phyloP scores from a whole-genome alignment of 2,113 vertebrate genomes.

The Mugil cephalus region DNA sequence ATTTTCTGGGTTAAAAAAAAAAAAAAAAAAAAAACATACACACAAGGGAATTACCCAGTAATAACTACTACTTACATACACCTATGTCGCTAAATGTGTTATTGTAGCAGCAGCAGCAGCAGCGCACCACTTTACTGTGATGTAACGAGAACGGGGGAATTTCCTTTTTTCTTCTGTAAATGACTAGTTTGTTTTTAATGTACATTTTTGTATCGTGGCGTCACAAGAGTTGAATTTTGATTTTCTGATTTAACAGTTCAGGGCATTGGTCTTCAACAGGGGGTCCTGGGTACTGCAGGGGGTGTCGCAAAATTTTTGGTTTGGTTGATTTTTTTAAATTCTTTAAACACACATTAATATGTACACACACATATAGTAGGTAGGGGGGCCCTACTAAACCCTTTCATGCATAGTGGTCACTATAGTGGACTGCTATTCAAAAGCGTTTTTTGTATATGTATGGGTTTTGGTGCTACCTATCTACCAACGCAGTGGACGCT shows the following conservation, averaged over 20 bases:
- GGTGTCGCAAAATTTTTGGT: too few relatives aligned
- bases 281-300: too few relatives aligned
- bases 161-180: not conserved
- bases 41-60: constrained; percentile 56
- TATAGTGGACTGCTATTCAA: too few relatives aligned
- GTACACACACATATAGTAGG: too few relatives aligned
- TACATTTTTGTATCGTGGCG: constrained; percentile 17
- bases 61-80: constrained; percentile 42
- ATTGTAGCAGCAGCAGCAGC: constrained; percentile 36
- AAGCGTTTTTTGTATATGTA: too few relatives aligned
- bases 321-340: too few relatives aligned
- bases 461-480: too few relatives aligned
- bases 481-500: too few relatives aligned
- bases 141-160: not conserved
- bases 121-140: constrained; percentile 19
- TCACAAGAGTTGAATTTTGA: constrained; percentile 9
- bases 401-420: too few relatives aligned
- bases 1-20: constrained; percentile 46
- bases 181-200: constrained; percentile 27
- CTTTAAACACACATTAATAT: too few relatives aligned
- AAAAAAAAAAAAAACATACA: not conserved
- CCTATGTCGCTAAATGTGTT: constrained; percentile 35
- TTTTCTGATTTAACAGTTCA: constrained; percentile 9
- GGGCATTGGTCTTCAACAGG: too few relatives aligned
- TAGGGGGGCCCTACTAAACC: too few relatives aligned